Evolutionary conservation across 1,140 invertebrate genomes (phyloP).

Genomic region (Cardiocondyla obscurior): DNA sequence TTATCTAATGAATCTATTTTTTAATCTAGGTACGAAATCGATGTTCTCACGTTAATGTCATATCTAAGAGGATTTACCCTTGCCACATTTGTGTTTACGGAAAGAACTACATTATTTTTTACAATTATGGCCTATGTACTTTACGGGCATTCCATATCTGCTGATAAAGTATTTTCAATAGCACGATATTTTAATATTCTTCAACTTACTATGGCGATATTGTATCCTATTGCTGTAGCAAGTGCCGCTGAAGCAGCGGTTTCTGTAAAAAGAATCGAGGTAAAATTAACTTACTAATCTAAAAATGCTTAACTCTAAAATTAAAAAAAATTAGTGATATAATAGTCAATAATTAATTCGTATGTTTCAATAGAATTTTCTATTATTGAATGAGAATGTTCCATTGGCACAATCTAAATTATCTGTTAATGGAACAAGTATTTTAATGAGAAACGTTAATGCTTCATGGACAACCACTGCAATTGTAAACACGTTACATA

Average conservation of each 20-base stretch:
- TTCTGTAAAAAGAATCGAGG: slow-evolving; percentile 87
- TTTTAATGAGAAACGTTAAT: slow-evolving; percentile 83
- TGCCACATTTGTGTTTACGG: slow-evolving; percentile 87
- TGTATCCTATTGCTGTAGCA: slow-evolving; percentile 87
- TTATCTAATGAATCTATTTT: neutral
- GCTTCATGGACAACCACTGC: slow-evolving; percentile 86
- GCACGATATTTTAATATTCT: slow-evolving; percentile 90
- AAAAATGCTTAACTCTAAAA: neutral
- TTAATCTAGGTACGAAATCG: slow-evolving; percentile 86
- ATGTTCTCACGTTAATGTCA: slow-evolving; percentile 87
- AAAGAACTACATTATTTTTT: slow-evolving; percentile 89
- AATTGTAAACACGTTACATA: slow-evolving; percentile 86
- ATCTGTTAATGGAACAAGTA: slow-evolving; percentile 68
- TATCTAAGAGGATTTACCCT: slow-evolving; percentile 89
- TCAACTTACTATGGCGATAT: slow-evolving; percentile 89
- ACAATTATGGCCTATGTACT: slow-evolving; percentile 89
- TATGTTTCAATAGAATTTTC: slow-evolving; percentile 67
- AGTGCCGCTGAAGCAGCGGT: slow-evolving; percentile 86
- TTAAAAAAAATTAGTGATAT: neutral
- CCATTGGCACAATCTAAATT: slow-evolving; percentile 64
- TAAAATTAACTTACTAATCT: slow-evolving; percentile 57
- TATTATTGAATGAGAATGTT: slow-evolving; percentile 84
- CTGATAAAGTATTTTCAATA: slow-evolving; percentile 89
- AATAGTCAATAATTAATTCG: neutral
- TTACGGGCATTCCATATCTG: slow-evolving; percentile 86